Base-by-base conservation (phyloP, 1,140 invertebrate species). In the Wiebesia pumilae region DNA sequence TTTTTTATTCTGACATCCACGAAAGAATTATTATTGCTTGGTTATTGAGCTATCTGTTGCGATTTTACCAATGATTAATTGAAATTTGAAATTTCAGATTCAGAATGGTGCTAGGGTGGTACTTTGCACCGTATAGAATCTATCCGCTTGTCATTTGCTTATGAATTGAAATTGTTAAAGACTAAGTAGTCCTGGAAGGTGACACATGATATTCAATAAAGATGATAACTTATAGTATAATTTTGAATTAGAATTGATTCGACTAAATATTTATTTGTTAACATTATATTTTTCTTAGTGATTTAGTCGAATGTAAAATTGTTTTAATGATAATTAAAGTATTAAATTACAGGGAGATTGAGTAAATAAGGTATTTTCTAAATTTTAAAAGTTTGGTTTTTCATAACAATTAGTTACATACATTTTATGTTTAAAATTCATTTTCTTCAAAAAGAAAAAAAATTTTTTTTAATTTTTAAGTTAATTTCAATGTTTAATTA, bases 51-150 rank as follows among this genome's bases (percentile, higher is more conserved):
- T 75, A 16, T 24, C 24, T 38, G 27, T 75, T 75, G 38, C 43
- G 71, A 75, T 75, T 75, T 40, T 27, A 43, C 35, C 71, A 75
- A 75, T 75, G 71, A 75, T 75, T 67, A 67, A 67, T 67, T 67
- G 65, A 75, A 75, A 75, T 75, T 75, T 12, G 35, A 6, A 75
- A 75, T 75, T 75, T 21, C 71, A n/a, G 40, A 40, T 75, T 43
- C 38, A 16, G 65, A 0, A 33, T 67, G 30, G 27, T 7, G 71
- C 10, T 16, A 24, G 24, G 38, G 71, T 19, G 71, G 71, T 27
- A 75, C 71, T 75, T 75, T 43, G 38, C 38, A 38, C 38, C 71
- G n/a, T 75, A 43, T 75, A 40, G 35, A 75, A 75, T 75, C 16
- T 21, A 75, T 75, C 21, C 38, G 35, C 16, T 75, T 75, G 71